phyloP scores from a whole-genome alignment of 2,113 vertebrate genomes.

The Caracal caracal region DNA sequence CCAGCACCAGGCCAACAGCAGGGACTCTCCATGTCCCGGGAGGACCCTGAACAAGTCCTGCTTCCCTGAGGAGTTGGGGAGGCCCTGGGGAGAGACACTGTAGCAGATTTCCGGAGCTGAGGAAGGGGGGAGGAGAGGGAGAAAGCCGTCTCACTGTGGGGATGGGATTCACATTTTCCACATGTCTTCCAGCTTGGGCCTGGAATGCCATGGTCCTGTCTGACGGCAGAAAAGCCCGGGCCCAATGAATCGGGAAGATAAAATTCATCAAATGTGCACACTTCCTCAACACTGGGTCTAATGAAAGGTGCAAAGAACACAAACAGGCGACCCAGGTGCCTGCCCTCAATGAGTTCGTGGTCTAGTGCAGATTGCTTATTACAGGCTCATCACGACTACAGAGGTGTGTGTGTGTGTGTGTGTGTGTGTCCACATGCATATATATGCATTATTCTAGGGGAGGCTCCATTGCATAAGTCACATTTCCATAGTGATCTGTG shows the following conservation, averaged over 20 bases:
- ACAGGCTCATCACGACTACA: accelerated
- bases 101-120: not conserved
- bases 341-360: accelerated
- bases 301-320: not conserved
- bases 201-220: not conserved
- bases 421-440: accelerated
- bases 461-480: not conserved
- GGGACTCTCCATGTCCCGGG: not conserved
- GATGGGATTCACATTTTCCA: not conserved
- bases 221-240: not conserved
- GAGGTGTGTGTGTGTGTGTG: not conserved
- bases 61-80: not conserved
- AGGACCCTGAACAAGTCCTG: not conserved
- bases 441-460: too few relatives aligned
- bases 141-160: too few relatives aligned
- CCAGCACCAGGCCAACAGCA: not conserved
- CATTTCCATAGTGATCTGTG: not conserved
- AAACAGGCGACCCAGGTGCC: not conserved
- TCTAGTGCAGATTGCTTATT: not conserved
- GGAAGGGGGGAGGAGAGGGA: not conserved
- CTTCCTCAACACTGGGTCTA: accelerated
- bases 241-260: not conserved
- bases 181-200: accelerated
- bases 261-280: accelerated
- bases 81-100: not conserved